Evolutionary conservation across 2,888 invertebrate species (phyloP).

Genomic region (Minunthozetes semirufus): DNA sequence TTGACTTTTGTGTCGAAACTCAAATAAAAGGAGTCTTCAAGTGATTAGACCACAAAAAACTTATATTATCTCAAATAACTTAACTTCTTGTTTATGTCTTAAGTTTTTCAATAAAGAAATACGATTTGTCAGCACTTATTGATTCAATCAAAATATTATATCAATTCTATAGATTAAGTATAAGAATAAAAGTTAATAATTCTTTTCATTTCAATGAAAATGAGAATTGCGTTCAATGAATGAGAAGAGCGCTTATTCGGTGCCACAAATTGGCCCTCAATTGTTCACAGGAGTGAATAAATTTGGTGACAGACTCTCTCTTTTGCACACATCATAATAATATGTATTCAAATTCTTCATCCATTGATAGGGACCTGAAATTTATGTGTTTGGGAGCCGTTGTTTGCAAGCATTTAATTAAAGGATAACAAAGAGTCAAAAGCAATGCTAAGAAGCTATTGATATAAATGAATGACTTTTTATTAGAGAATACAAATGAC

Average conservation of each 20-base stretch:
- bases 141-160: no score
- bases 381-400: neutral
- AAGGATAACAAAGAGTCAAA: neutral
- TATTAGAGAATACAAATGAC: neutral
- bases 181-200: no score
- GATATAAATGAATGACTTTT: conserved; percentile 13
- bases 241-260: neutral
- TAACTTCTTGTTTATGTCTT: no score
- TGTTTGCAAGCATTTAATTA: conserved; percentile 24
- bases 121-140: no score
- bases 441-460: neutral
- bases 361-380: neutral
- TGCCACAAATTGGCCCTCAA: neutral
- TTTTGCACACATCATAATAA: no score
- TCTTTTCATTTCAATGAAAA: neutral
- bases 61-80: no score
- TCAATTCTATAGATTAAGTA: no score
- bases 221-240: neutral
- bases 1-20: neutral
- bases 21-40: no score
- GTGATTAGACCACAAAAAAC: no score
- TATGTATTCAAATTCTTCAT: neutral
- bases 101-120: no score
- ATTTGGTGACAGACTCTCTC: neutral
- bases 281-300: neutral